Evolutionary conservation across 2,888 invertebrate genomes (phyloP).

Genomic region (Tenthredo scrophulariae): DNA sequence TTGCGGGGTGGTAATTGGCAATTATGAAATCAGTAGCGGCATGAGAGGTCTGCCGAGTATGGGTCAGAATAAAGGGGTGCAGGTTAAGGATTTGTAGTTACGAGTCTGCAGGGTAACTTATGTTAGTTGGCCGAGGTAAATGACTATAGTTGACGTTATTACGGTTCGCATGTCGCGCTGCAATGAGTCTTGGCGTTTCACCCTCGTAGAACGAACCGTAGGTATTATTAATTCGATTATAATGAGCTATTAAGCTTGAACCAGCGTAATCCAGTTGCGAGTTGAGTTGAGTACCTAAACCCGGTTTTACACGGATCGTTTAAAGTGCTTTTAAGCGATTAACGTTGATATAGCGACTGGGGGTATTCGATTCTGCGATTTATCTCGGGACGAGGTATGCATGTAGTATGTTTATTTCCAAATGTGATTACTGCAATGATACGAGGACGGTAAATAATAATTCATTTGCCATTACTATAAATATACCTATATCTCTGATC

Average conservation of each 20-base stretch:
- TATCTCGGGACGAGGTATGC: background rate
- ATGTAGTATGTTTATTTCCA: background rate
- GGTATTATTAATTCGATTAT: constrained; percentile 75
- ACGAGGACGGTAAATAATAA: too few relatives aligned
- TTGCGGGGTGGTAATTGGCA: constrained; percentile 48
- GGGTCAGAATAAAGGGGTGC: background rate
- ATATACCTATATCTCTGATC: background rate
- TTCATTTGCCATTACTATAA: background rate
- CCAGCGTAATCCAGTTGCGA: constrained; percentile 70
- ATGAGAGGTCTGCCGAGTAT: background rate
- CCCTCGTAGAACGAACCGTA: constrained; percentile 54
- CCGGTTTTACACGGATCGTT: constrained; percentile 58
- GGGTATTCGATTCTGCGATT: constrained; percentile 29
- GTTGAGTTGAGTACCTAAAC: constrained; percentile 69
- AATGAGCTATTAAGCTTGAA: constrained; percentile 73
- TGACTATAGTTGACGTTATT: constrained; percentile 41
- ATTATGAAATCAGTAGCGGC: constrained; percentile 38
- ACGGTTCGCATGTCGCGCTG: constrained; percentile 68
- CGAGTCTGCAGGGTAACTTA: background rate
- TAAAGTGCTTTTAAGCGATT: constrained; percentile 46
- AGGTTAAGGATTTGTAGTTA: background rate
- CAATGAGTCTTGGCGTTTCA: constrained; percentile 67
- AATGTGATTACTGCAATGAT: background rate
- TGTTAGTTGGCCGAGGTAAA: background rate
- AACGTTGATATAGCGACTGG: constrained; percentile 31